Base-by-base conservation (phyloP, 2,113 vertebrate genomes). In the Phyllostomus hastatus region DNA sequence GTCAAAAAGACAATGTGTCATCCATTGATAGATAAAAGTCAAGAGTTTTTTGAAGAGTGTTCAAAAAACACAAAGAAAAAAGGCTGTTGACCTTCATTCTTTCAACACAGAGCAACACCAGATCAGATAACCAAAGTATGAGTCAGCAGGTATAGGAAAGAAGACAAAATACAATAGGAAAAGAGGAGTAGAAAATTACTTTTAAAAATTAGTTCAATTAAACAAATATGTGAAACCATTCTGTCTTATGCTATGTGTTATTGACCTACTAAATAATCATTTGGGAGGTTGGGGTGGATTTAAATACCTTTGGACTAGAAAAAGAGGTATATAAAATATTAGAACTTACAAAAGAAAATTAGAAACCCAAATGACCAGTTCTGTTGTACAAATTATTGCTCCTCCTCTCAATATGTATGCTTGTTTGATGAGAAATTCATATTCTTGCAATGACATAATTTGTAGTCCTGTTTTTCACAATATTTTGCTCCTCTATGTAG, bases 91-190 rank as follows among this genome's bases (percentile, higher is more conserved):
- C 83, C 46, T 97, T 97, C 59, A 72, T 38, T 81, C 52, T 73
- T 90, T 72, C 75, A 82, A 82, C 14, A 35, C 81, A 87, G 92
- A 83, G 38, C 73, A 72, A 95, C 7, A 11, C 9, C 28, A 73
- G 17, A 87, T 85, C 41, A 88, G 75, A 96, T 88, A 97, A 90
- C 9, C 35, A 88, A 90, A 88, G 46, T 76, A 80, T 78, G 95
- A 94, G 84, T 83, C 52, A 94, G 28, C 4, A 61, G 5, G 16
- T 76, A 0, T 19, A 81, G 7, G 46, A 93, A 95, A 93, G 33
- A 80, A 19, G 78, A 69, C 14, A 92, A 76, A 64, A 19, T 57
- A 48, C 12, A 81, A 64, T 4, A 79, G 12, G 31, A 86, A 87
- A 89, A 83, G 7, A 38, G 64, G 38, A 52, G 3, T 31, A 72